Conservation (phyloP, 2,797 vertebrate genomes). For the Odontamblyopus lacepedii region DNA sequence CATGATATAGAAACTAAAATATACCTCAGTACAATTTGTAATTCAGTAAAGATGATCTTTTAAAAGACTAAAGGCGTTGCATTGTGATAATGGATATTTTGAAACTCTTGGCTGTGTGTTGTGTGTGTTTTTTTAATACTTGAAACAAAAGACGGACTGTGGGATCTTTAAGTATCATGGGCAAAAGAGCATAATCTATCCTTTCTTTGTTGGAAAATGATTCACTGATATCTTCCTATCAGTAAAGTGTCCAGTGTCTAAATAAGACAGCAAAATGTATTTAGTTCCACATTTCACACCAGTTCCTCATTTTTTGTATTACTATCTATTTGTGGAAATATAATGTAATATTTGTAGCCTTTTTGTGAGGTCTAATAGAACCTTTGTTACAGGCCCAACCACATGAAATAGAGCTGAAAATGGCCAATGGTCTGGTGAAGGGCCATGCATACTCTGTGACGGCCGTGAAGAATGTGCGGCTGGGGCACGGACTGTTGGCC, state of each 20-base stretch:
- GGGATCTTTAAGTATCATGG: not conserved
- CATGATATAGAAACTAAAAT: too few species aligned
- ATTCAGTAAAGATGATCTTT: too few species aligned
- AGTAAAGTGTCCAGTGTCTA: not conserved
- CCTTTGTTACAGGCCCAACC: conserved; percentile 67
- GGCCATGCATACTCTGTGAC: conserved; percentile 93
- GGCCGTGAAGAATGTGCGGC: conserved; percentile 80
- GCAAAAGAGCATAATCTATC: not conserved
- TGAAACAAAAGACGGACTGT: too few species aligned
- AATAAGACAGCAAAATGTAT: not conserved
- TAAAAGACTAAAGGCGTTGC: too few species aligned
- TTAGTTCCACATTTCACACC: not conserved
- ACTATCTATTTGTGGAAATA: too few species aligned
- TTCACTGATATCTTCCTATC: not conserved
- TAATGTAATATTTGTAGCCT: too few species aligned
- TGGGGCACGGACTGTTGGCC: conserved; percentile 82
- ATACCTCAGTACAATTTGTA: too few species aligned
- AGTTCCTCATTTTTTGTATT: too few species aligned
- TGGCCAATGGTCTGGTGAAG: conserved; percentile 82
- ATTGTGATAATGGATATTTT: too few species aligned
- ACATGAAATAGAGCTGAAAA: conserved; percentile 74
- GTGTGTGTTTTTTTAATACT: too few species aligned
- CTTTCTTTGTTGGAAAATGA: not conserved
- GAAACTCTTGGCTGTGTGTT: too few species aligned
- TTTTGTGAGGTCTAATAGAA: not conserved